These are phyloP conservation scores for Sebastes baramenuke DNA, from an alignment of 2,797 vertebrate species.

Conservation along the genomic window DNA sequence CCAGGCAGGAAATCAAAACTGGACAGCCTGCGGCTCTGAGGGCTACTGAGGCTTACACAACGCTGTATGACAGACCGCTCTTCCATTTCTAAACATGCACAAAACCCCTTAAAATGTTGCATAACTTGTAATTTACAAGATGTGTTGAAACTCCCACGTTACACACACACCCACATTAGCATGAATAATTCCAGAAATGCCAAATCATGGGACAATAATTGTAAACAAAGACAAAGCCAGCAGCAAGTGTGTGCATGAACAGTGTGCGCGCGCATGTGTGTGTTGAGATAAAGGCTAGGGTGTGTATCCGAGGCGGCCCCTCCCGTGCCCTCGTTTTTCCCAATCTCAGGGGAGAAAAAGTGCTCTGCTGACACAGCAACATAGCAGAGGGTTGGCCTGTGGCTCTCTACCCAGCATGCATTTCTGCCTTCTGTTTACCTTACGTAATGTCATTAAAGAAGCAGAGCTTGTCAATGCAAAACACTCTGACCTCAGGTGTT, in stretches of 20 bases:
- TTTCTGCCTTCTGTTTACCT: constrained; percentile 55
- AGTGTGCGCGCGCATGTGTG: background rate
- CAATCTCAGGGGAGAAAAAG: constrained; percentile 19
- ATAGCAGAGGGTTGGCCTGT: constrained; percentile 34
- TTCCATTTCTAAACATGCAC: background rate
- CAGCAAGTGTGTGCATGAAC: background rate
- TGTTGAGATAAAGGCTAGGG: background rate
- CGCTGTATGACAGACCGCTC: background rate
- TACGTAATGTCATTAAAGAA: constrained; percentile 40
- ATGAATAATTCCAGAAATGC: constrained; percentile 8
- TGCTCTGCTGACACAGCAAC: constrained; percentile 61
- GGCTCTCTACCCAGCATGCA: constrained; percentile 60
- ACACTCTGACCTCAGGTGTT: background rate
- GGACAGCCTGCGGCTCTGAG: constrained; percentile 5
- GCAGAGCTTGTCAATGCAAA: background rate
- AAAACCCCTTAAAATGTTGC: constrained; percentile 18
- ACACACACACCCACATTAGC: background rate
- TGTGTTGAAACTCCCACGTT: background rate
- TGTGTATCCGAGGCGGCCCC: background rate
- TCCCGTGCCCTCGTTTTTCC: constrained; percentile 19
- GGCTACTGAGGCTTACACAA: constrained; percentile 13
- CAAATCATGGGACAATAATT: constrained; percentile 5
- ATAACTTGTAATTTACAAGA: constrained; percentile 14
- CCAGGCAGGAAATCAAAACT: constrained; percentile 51
- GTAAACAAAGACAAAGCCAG: constrained; percentile 16